These are phyloP conservation scores for Diarsia rubi DNA, from an alignment of 2,888 invertebrate species.

Conservation along the genomic window DNA sequence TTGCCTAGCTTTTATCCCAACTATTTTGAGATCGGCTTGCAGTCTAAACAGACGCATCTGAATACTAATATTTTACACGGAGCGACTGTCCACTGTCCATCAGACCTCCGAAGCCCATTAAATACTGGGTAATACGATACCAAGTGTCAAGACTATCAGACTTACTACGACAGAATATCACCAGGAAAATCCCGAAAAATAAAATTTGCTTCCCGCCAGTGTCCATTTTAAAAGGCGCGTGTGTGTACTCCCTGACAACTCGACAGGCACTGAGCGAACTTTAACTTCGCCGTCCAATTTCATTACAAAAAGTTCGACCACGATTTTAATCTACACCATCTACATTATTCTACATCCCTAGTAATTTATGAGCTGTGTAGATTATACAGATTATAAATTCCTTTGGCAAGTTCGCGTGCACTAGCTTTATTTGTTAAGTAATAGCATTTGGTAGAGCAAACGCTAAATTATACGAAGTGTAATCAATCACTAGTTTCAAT, in stretches of 20 bases:
- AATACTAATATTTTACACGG: not conserved
- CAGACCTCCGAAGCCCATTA: not conserved
- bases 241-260: slow-evolving; percentile 32
- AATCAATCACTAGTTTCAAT: slow-evolving; percentile 71
- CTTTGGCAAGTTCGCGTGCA: slow-evolving; percentile 48
- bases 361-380: slow-evolving; percentile 42
- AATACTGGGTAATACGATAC: not conserved
- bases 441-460: slow-evolving; percentile 43
- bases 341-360: slow-evolving; percentile 4
- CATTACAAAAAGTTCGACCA: slow-evolving; percentile 40
- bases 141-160: not conserved
- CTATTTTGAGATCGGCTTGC: not conserved
- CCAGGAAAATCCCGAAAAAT: not conserved
- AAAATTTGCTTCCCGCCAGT: not conserved
- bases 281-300: slow-evolving; percentile 50
- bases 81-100: not conserved
- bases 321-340: slow-evolving; percentile 43
- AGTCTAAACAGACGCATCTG: not conserved
- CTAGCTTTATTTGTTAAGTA: slow-evolving; percentile 57
- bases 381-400: slow-evolving; percentile 46
- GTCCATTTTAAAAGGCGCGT: slow-evolving; percentile 38
- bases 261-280: slow-evolving; percentile 39
- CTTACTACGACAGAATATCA: not conserved
- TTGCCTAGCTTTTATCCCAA: not conserved
- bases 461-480: slow-evolving; percentile 45